Base-by-base conservation (phyloP, 2,888 invertebrate genomes). In the Xylophagus ater region DNA sequence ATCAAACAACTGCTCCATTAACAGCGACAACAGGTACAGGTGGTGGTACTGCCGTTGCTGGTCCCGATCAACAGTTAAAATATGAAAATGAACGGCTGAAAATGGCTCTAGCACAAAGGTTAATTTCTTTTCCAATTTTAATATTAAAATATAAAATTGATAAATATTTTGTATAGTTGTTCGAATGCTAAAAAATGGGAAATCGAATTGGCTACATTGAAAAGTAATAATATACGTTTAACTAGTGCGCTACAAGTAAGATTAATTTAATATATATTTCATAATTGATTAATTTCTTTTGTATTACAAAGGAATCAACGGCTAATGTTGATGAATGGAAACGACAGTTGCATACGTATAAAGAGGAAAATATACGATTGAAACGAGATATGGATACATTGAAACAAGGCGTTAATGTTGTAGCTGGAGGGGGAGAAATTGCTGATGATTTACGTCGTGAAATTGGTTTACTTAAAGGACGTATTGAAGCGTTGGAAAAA, bases 251-350 rank as follows among this genome's bases (percentile, higher is more conserved):
- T 96, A 41, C 94, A 96, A 66, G 64, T 65, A 49, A 41, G 30
- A 23, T 12, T 28, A 10, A 8, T 19, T 17, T 12, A 6, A 6
- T n/a, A 33, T 33, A 23, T 13, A 6, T 24, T 24, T 34, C 2
- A 34, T 12, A 34, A 25, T 4, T 17, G 10, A 12, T 17, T 13
- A 15, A 14, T 25, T 14, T 24, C n/a, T 25, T 19, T 1, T n/a
- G 12, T 18, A 21, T 23, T 24, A n/a, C 4, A 13, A 12, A 64
- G 65, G 76, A 76, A 65, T 92, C 90, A 57, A 94, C 94, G 21
- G 88, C 94, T 42, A 96, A 96, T 64, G 96, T 96, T 19, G 96
- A 96, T 59, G 94, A 96, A 66, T 96, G 96, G 96, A 96, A 96
- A 65, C 76, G 92, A 46, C 94, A 96, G 62, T 72, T 96, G 52